Percentiles rank a stretch among this genome's conserved stretches.
Conservation (phyloP, 1,140 invertebrate genomes). For the Marisa cornuarietis region DNA sequence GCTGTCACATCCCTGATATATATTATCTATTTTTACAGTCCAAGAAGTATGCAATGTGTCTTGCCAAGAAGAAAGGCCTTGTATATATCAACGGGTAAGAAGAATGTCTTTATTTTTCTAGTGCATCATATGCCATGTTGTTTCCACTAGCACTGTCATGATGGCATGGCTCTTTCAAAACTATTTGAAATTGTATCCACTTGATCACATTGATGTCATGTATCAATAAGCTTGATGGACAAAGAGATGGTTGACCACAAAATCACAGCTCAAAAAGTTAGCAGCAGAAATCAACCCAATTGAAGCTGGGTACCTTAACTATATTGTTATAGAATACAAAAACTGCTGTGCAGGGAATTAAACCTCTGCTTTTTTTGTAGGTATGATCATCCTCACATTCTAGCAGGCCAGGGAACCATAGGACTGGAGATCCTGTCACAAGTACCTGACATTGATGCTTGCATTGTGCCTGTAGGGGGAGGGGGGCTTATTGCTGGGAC, state of each 20-base stretch:
- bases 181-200: no score
- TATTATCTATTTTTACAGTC: conserved; percentile 67
- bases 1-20: background rate
- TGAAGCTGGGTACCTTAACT: background rate
- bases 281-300: no score
- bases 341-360: background rate
- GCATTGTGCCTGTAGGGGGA: conserved; percentile 85
- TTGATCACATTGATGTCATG: no score
- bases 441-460: conserved; percentile 68
- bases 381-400: conserved; percentile 92
- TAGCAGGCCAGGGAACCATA: conserved; percentile 92
- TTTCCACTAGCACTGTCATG: no score
- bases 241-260: no score
- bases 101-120: conserved; percentile 30
- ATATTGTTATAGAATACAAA: background rate
- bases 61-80: conserved; percentile 77
- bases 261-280: no score
- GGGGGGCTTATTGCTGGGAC: conserved; percentile 89
- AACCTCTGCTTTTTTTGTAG: conserved; percentile 64
- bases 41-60: conserved; percentile 78
- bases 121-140: background rate
- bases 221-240: no score
- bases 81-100: conserved; percentile 87
- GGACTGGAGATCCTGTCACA: conserved; percentile 92
- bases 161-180: no score